Base-by-base conservation (phyloP, 2,888 invertebrate species). In the Rosalia funebris region DNA sequence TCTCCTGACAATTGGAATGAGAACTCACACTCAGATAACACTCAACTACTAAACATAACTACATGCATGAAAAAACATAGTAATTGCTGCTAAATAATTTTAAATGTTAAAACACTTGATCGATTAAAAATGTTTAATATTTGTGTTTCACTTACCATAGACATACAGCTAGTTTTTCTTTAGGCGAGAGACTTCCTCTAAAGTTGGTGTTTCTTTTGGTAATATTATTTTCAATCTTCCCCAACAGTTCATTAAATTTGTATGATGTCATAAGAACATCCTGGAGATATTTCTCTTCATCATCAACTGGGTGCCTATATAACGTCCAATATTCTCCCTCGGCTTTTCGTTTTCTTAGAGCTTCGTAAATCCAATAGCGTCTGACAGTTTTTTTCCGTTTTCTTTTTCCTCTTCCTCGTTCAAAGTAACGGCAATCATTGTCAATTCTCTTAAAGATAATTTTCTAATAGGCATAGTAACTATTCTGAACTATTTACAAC, bases 101-200 rank as follows among this genome's bases (percentile, higher is more conserved):
- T n/a, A 16, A 47, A 39, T n/a, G 36, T 10, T n/a, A 3, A 2
- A 3, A 10, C 10, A 12, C 14, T 9, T 32, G 0, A 47, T 25
- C n/a, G 12, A 14, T 16, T 37, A 17, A 36, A 50, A 17, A 37
- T n/a, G n/a, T n/a, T n/a, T n/a, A n/a, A 11, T 37, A 34, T 32
- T 32, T n/a, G 20, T 31, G 9, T 50, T 47, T 55, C 41, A 46
- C 60, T 60, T 48, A 60, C 60, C 48, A 34, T 47, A 60, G 16
- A 55, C 55, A 60, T 15, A 60, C 50, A 55, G 60, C 52, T 25
- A 56, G 55, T 32, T 50, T 60, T 60, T 45, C 60, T 56, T 45
- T 50, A 56, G 60, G 45, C 46, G 20, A 32, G 17, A 60, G 20
- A 45, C 45, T 15, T 34, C 50, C 56, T 56, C 56, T 60, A 45